Percentiles rank a stretch among this genome's conserved stretches.
Evolutionary conservation across 2,888 invertebrate genomes (phyloP).

Genomic region (Cataglyphis cursor): DNA sequence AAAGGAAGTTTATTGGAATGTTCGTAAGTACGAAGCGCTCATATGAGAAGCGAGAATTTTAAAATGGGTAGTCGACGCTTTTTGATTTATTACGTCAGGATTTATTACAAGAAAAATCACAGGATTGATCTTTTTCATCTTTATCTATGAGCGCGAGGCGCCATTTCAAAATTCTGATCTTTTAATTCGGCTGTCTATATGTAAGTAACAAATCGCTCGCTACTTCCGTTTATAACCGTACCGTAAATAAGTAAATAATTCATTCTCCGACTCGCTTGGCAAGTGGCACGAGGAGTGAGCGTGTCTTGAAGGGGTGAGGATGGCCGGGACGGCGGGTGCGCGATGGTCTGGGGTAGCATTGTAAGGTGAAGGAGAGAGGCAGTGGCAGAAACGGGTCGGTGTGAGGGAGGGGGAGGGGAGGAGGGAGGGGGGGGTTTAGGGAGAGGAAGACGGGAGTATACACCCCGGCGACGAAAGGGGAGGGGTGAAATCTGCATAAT

Average conservation of each 20-base stretch:
- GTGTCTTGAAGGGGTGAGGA: constrained; percentile 62
- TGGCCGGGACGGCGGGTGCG: constrained; percentile 51
- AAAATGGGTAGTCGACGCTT: not conserved
- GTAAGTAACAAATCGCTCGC: constrained; percentile 67
- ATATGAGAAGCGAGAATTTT: not conserved
- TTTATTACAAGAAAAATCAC: not conserved
- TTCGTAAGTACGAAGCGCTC: not conserved
- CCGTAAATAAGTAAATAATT: constrained; percentile 86
- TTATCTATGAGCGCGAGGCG: not conserved
- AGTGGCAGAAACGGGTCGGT: constrained; percentile 38
- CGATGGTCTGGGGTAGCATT: constrained; percentile 65
- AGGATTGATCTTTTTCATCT: not conserved
- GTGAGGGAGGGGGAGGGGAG: not conserved
- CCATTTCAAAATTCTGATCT: constrained; percentile 9
- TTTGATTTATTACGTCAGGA: not conserved
- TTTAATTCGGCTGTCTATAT: constrained; percentile 62
- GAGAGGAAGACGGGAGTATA: constrained; percentile 73
- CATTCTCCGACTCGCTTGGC: constrained; percentile 83
- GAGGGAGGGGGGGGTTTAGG: not conserved
- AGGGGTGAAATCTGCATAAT: constrained; percentile 84
- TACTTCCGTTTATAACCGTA: constrained; percentile 83
- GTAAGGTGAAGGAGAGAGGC: constrained; percentile 56
- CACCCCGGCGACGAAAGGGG: constrained; percentile 76
- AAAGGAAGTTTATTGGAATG: not conserved
- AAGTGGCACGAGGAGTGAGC: constrained; percentile 77